These are phyloP conservation scores for Acanthiza pusilla DNA, from an alignment of 2,797 vertebrate genomes.

Conservation along the genomic window DNA sequence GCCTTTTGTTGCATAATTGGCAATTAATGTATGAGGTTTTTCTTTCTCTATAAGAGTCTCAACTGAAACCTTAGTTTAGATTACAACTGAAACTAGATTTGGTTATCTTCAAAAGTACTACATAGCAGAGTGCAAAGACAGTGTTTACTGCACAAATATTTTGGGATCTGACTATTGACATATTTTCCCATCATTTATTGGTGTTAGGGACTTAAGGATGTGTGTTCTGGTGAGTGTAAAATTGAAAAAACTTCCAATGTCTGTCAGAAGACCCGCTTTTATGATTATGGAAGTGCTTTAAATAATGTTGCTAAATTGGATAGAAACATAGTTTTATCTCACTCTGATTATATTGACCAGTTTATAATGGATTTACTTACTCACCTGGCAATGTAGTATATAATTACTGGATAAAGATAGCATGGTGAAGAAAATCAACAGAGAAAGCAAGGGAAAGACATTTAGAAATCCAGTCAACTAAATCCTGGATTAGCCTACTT, in stretches of 20 bases:
- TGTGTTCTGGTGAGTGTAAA: background rate
- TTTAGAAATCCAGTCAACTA: constrained; percentile 54
- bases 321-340: background rate
- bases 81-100: background rate
- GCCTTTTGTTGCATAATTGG: background rate
- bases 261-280: background rate
- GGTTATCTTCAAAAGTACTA: background rate
- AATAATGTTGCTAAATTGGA: background rate
- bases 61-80: background rate
- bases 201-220: background rate
- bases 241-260: background rate
- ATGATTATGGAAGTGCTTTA: background rate
- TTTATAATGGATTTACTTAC: background rate
- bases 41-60: background rate
- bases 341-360: background rate
- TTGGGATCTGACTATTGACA: background rate
- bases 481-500: constrained; percentile 63
- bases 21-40: background rate
- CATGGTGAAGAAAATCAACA: constrained; percentile 40
- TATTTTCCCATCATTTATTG: background rate
- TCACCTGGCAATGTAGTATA: background rate
- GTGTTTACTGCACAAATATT: background rate
- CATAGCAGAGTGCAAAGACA: background rate
- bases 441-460: constrained; percentile 48
- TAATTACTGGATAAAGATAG: constrained; percentile 25